A percentile compares a stretch with the other conserved stretches of the same genome.
These are phyloP conservation scores for Corvus hawaiiensis DNA, from an alignment of 2,113 vertebrate species.

Conservation along the genomic window DNA sequence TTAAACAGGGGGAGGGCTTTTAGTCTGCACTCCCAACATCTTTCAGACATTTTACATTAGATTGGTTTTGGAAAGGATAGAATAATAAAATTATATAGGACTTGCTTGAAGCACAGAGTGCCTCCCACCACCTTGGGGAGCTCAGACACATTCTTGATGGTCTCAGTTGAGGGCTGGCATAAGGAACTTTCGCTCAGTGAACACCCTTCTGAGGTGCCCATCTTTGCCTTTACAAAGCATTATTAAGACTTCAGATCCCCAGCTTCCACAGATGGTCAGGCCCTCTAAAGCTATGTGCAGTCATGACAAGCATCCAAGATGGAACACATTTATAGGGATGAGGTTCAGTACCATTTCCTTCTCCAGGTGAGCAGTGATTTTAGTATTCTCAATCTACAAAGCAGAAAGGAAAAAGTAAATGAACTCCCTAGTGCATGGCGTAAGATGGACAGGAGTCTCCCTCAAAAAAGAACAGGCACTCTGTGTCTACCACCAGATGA, in stretches of 20 bases:
- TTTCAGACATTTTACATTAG: not conserved
- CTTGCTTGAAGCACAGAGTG: not conserved
- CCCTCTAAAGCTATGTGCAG: not conserved
- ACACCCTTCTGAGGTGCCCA: not conserved
- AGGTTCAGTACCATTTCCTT: not conserved
- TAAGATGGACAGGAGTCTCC: not conserved
- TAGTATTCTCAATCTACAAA: not conserved
- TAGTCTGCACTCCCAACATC: not conserved
- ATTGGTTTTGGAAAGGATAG: not conserved
- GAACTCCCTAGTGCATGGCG: not conserved
- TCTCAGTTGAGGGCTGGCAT: not conserved
- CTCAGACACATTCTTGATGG: not conserved
- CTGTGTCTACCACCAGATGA: not conserved
- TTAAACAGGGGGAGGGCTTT: not conserved
- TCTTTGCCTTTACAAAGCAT: not conserved
- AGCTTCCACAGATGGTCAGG: not conserved
- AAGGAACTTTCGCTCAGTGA: not conserved
- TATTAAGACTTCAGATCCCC: not conserved
- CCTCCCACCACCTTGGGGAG: not conserved
- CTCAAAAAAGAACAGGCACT: not conserved
- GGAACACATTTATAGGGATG: not conserved
- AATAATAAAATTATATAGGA: not conserved
- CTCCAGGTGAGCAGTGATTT: not conserved
- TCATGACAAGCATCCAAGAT: not conserved
- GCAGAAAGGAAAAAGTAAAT: not conserved